Evolutionary conservation across 2,888 invertebrate species (phyloP).

Genomic region (Pseudococcus longispinus): DNA sequence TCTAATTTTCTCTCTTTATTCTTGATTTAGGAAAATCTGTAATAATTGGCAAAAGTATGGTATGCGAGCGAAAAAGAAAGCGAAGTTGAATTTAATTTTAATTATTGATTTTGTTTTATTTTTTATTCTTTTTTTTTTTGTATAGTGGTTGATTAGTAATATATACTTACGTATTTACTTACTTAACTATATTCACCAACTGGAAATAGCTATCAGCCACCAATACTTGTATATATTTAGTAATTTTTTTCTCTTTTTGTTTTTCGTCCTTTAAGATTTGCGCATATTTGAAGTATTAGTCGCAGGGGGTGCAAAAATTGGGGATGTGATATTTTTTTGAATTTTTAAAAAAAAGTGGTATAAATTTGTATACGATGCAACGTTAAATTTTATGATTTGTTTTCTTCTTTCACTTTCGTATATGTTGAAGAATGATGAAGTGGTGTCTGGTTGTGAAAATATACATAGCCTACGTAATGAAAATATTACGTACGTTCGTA

Average conservation of each 20-base stretch:
- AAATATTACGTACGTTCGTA: neutral
- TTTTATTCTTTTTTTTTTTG: neutral
- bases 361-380: neutral
- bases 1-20: neutral
- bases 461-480: neutral
- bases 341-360: neutral
- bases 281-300: neutral
- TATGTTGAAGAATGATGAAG: neutral
- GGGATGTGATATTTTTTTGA: neutral
- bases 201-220: conserved; percentile 22
- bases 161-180: neutral
- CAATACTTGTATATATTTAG: conserved; percentile 7
- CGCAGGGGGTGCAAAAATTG: neutral
- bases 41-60: neutral
- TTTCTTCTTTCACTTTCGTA: neutral
- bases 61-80: neutral
- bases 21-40: neutral
- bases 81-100: neutral
- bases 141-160: neutral
- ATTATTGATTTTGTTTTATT: neutral
- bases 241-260: neutral
- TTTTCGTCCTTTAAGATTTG: conserved; percentile 22
- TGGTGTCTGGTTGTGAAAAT: neutral
- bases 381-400: neutral
- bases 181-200: neutral